A percentile compares a stretch with the other conserved stretches of the same genome.
phyloP scores from a whole-genome alignment of 2,797 vertebrate species.

The Macropodus opercularis region DNA sequence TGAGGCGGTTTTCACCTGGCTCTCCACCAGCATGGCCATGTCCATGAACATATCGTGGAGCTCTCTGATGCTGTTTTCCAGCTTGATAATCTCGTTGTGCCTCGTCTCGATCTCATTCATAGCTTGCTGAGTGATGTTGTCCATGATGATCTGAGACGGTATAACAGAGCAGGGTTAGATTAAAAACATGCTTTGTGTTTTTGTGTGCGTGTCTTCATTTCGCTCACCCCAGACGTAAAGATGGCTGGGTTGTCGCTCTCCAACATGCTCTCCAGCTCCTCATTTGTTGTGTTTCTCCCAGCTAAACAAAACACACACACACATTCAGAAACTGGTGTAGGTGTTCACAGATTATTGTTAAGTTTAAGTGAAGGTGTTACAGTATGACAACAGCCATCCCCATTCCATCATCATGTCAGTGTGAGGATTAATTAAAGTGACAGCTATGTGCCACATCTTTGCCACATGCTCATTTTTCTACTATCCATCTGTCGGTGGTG shows the following conservation, averaged over 20 bases:
- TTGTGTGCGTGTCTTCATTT: background rate
- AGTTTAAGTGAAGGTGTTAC: no score
- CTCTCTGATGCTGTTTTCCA: conserved; percentile 96
- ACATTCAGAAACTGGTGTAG: conserved; percentile 21
- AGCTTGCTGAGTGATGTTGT: conserved; percentile 93
- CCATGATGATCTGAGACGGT: conserved; percentile 89
- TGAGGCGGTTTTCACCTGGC: conserved; percentile 85
- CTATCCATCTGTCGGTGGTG: conserved; percentile 16
- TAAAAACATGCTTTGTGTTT: background rate
- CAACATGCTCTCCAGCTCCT: conserved; percentile 96
- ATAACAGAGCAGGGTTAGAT: background rate
- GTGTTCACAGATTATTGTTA: background rate
- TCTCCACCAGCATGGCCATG: conserved; percentile 97
- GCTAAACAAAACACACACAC: conserved; percentile 75
- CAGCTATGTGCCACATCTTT: conserved; percentile 5
- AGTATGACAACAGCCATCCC: background rate
- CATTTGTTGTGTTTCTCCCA: conserved; percentile 94
- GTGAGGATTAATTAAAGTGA: conserved; percentile 39
- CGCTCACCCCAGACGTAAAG: conserved; percentile 93
- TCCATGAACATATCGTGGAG: conserved; percentile 98
- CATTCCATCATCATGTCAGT: conserved; percentile 3
- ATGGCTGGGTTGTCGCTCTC: conserved; percentile 96
- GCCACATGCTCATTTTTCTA: conserved; percentile 17
- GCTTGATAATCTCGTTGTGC: conserved; percentile 94
- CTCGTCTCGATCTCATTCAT: conserved; percentile 95